Evolutionary conservation across 2,797 vertebrate genomes (phyloP).

Genomic region (Ptychobarbus kaznakovi): DNA sequence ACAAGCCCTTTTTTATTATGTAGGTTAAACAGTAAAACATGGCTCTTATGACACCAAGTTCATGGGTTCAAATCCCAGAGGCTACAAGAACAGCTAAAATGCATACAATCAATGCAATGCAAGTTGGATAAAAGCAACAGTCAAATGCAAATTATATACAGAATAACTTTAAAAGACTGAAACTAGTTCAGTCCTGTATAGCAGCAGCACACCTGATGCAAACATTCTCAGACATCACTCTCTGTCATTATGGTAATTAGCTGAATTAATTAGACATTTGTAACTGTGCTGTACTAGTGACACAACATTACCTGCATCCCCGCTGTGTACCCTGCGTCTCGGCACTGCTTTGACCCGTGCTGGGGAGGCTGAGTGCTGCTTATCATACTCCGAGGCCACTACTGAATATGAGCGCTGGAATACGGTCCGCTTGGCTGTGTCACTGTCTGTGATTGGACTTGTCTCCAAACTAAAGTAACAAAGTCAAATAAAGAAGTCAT

Average conservation of each 20-base stretch:
- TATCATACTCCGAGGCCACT: conserved; percentile 98
- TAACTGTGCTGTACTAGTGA: neutral
- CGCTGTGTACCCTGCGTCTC: conserved; percentile 95
- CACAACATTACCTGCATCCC: conserved; percentile 88
- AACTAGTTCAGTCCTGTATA: neutral
- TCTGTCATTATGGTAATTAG: neutral
- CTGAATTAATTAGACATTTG: neutral
- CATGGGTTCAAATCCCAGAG: neutral
- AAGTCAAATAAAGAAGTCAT: conserved; percentile 3
- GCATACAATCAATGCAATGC: neutral
- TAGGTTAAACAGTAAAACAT: neutral
- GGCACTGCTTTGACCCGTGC: conserved; percentile 97
- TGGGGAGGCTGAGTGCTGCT: conserved; percentile 94
- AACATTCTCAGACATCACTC: neutral
- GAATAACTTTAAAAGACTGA: neutral
- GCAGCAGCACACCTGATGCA: neutral
- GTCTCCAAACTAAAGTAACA: conserved; percentile 87
- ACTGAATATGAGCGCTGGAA: conserved; percentile 99
- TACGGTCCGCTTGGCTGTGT: conserved; percentile 95
- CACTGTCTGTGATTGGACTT: conserved; percentile 97
- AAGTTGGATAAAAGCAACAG: neutral
- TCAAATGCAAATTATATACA: neutral
- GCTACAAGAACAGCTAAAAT: neutral
- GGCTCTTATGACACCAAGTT: neutral
- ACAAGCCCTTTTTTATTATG: neutral